Evolutionary conservation across 2,113 vertebrate genomes (phyloP).

Genomic region (Sterna hirundo): DNA sequence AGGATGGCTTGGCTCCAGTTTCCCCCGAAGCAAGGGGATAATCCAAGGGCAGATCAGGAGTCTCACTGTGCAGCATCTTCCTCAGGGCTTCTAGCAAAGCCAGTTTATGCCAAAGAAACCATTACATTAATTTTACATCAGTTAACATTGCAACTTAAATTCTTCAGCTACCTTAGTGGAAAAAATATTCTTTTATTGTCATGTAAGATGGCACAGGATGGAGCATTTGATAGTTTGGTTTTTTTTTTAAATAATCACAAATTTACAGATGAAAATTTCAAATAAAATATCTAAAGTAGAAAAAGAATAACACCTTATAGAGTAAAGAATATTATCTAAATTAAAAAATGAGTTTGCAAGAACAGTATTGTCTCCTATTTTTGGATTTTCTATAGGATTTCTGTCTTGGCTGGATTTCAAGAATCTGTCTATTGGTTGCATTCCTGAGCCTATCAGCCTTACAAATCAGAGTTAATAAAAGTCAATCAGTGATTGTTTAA

Average conservation of each 20-base stretch:
- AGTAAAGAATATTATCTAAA: constrained; percentile 32
- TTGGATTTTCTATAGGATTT: constrained; percentile 76
- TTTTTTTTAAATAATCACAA: constrained; percentile 53
- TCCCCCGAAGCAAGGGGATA: not conserved
- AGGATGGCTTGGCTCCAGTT: not conserved
- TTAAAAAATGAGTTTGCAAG: constrained; percentile 10
- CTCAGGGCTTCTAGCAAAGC: not conserved
- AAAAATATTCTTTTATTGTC: constrained; percentile 1
- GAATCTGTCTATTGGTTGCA: constrained; percentile 77
- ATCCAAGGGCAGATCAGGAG: not conserved
- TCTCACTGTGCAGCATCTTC: not conserved
- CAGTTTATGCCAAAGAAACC: not conserved
- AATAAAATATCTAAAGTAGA: constrained; percentile 44
- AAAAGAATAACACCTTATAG: constrained; percentile 10
- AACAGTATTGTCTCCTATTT: constrained; percentile 55
- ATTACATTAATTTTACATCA: not conserved
- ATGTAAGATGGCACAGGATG: constrained; percentile 8
- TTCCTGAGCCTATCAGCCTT: constrained; percentile 80
- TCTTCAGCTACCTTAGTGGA: not conserved
- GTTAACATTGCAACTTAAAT: not conserved
- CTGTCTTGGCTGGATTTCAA: constrained; percentile 74
- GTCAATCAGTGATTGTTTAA: constrained; percentile 77
- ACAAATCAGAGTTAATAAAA: constrained; percentile 85
- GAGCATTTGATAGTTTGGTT: constrained; percentile 9
- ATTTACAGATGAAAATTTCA: constrained; percentile 57